These are phyloP conservation scores for Euphydryas editha DNA, from an alignment of 2,888 invertebrate genomes.

Conservation along the genomic window DNA sequence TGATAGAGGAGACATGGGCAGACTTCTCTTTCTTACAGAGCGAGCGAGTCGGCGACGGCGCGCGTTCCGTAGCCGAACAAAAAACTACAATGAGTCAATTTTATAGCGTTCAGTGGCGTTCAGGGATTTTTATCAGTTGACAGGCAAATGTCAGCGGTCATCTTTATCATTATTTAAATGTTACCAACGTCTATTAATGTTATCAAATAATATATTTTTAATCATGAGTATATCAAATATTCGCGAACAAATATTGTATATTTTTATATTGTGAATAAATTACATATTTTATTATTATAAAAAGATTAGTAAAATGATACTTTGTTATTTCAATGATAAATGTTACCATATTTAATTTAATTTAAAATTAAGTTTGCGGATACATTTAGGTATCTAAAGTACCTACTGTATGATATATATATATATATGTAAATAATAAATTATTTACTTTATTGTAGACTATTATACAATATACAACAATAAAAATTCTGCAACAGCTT, in stretches of 20 bases:
- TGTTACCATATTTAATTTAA: too few relatives aligned
- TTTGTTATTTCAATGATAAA: too few relatives aligned
- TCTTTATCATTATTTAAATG: background rate
- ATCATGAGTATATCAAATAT: background rate
- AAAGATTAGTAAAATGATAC: background rate
- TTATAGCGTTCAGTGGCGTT: conserved; percentile 14
- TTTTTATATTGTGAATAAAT: too few relatives aligned
- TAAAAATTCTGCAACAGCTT: too few relatives aligned
- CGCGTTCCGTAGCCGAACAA: conserved; percentile 50
- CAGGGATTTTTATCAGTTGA: conserved; percentile 2
- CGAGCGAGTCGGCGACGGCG: conserved; percentile 62
- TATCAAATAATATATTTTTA: background rate
- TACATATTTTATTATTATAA: too few relatives aligned
- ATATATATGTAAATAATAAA: too few relatives aligned
- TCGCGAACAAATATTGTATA: background rate
- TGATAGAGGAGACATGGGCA: conserved; percentile 58
- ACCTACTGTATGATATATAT: too few relatives aligned
- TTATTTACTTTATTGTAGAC: too few relatives aligned
- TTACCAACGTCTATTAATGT: background rate
- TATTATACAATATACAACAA: too few relatives aligned
- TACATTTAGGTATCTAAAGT: too few relatives aligned
- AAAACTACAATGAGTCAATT: conserved; percentile 17
- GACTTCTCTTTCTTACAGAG: conserved; percentile 68
- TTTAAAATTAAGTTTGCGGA: too few relatives aligned
- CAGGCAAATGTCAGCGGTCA: background rate